These are phyloP conservation scores for Drosophila parabipectinata DNA, from an alignment of 1,140 invertebrate genomes.

Conservation along the genomic window DNA sequence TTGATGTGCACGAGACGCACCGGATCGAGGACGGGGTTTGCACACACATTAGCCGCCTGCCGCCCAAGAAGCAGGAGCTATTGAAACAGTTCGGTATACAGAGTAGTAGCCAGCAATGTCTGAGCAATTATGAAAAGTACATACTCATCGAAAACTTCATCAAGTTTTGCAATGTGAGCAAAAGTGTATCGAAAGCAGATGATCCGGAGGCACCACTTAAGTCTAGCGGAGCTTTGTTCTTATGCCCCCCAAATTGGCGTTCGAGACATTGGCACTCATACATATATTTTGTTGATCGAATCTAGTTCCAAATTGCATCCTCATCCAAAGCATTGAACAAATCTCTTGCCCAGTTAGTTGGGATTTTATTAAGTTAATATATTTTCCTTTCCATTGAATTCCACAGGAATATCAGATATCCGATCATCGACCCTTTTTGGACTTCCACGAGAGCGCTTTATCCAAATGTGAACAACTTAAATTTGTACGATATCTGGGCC, in stretches of 20 bases:
- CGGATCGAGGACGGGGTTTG: constrained; percentile 82
- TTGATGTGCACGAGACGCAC: constrained; percentile 81
- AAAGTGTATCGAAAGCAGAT: constrained; percentile 53
- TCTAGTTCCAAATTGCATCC: constrained; percentile 60
- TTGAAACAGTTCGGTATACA: constrained; percentile 84
- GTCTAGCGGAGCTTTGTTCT: constrained; percentile 74
- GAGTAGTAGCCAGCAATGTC: constrained; percentile 83
- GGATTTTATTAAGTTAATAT: constrained; percentile 11
- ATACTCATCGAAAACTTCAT: constrained; percentile 84
- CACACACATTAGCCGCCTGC: constrained; percentile 81
- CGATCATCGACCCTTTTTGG: constrained; percentile 84
- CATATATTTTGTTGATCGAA: constrained; percentile 18
- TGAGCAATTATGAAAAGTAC: constrained; percentile 84
- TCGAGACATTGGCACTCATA: constrained; percentile 52
- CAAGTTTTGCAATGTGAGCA: constrained; percentile 84
- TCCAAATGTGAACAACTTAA: constrained; percentile 84
- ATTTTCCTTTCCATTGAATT: constrained; percentile 3
- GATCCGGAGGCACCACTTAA: constrained; percentile 30
- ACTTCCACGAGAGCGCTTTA: constrained; percentile 84
- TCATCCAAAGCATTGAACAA: constrained; percentile 68
- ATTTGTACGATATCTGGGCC: constrained; percentile 84
- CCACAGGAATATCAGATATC: constrained; percentile 83
- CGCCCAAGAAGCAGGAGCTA: constrained; percentile 83
- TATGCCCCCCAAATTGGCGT: constrained; percentile 44
- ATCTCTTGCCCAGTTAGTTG: constrained; percentile 53